These are phyloP conservation scores for Diacarnus erythraeanus DNA, from an alignment of 37 sponge, comb jelly and placozoan genomes.

Conservation along the genomic window DNA sequence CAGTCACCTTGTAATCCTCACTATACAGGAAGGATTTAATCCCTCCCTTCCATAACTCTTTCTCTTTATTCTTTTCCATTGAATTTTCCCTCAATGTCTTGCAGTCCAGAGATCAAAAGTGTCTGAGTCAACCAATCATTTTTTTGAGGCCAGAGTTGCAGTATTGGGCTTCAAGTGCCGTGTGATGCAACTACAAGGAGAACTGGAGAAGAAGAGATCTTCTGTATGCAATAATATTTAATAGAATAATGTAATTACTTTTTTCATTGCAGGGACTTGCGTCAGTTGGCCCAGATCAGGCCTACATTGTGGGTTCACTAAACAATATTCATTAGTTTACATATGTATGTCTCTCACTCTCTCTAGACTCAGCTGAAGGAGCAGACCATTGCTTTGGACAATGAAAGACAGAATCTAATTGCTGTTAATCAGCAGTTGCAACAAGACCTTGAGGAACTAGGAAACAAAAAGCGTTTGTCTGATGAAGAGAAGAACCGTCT, in stretches of 20 bases:
- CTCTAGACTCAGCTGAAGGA: slow-evolving; percentile 1
- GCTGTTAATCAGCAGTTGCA: background rate
- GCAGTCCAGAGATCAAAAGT: background rate
- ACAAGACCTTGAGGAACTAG: slow-evolving; percentile 2
- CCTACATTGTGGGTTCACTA: background rate
- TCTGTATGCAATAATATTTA: too few species aligned
- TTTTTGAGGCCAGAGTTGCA: slow-evolving; percentile 60
- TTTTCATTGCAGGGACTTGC: background rate
- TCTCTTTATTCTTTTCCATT: too few species aligned
- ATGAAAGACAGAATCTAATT: background rate
- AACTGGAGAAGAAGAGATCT: slow-evolving; percentile 24
- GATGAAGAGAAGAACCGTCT: slow-evolving; percentile 9
- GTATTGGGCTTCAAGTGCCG: slow-evolving; percentile 69
- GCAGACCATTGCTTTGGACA: background rate
- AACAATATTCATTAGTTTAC: background rate
- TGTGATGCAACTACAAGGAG: slow-evolving; percentile 49
- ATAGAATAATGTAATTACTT: too few species aligned
- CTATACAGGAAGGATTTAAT: too few species aligned
- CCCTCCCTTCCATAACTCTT: too few species aligned
- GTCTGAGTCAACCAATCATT: slow-evolving; percentile 36
- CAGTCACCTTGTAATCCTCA: too few species aligned
- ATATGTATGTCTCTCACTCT: slow-evolving; percentile 1
- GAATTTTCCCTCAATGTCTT: background rate
- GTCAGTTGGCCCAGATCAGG: background rate
- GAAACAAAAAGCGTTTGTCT: background rate